Conservation (phyloP, 2,888 invertebrate species). For the Drosophila vallismaia region DNA sequence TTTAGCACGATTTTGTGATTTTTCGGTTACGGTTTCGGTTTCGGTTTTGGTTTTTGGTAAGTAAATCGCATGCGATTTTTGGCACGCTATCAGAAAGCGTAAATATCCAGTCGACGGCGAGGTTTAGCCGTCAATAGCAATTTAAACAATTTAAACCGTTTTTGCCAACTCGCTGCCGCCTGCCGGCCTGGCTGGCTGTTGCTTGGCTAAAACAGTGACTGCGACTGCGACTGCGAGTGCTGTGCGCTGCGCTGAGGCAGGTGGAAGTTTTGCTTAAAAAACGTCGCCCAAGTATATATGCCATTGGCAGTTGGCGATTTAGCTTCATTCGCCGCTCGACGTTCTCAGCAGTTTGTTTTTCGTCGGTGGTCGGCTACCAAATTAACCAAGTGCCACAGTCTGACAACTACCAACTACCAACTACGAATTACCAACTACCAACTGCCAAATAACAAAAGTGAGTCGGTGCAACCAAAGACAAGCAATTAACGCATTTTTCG, state of each 20-base stretch:
- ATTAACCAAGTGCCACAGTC: not conserved
- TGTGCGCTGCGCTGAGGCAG: slow-evolving; percentile 29
- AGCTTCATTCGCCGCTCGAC: slow-evolving; percentile 78
- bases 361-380: slow-evolving; percentile 6
- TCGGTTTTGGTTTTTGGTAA: slow-evolving; percentile 5
- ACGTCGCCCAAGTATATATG: slow-evolving; percentile 70
- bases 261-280: slow-evolving; percentile 61
- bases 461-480: slow-evolving; percentile 9
- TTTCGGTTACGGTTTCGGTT: slow-evolving; percentile 44
- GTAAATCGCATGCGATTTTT: slow-evolving; percentile 62
- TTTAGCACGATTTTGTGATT: slow-evolving; percentile 61
- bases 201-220: slow-evolving; percentile 3
- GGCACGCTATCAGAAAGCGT: slow-evolving; percentile 43
- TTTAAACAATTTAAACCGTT: slow-evolving; percentile 77
- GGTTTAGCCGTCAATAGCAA: slow-evolving; percentile 59
- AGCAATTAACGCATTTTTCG: slow-evolving; percentile 14
- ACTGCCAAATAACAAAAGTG: slow-evolving; percentile 14
- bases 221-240: slow-evolving; percentile 30
- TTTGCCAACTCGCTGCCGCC: slow-evolving; percentile 33
- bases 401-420: not conserved
- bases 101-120: slow-evolving; percentile 35
- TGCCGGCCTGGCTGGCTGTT: not conserved
- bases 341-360: slow-evolving; percentile 57
- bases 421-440: not conserved
- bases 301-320: slow-evolving; percentile 72